These are phyloP conservation scores for Scarus forsteni DNA, from an alignment of 2,797 vertebrate species.

Conservation along the genomic window DNA sequence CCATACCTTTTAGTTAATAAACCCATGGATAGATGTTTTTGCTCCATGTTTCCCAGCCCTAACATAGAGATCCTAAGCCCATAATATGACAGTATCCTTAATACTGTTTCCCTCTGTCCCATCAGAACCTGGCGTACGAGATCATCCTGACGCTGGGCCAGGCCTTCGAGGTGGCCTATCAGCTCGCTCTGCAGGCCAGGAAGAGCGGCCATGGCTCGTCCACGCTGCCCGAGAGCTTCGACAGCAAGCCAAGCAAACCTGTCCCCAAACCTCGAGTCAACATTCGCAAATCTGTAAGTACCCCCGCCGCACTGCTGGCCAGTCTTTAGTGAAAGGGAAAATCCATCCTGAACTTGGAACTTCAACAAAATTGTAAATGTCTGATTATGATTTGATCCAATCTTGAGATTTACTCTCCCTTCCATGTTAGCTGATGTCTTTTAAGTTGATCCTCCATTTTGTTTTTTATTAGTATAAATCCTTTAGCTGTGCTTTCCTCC, in stretches of 20 bases:
- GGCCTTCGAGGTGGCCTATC: slow-evolving; percentile 98
- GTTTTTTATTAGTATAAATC: too few relatives aligned
- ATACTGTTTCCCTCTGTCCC: background rate
- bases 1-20: too few relatives aligned
- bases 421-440: background rate
- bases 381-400: background rate
- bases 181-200: slow-evolving; percentile 96
- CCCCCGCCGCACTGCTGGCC: background rate
- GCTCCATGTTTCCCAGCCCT: too few relatives aligned
- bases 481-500: too few relatives aligned
- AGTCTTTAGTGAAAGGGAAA: slow-evolving; percentile 10
- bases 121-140: slow-evolving; percentile 97
- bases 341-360: slow-evolving; percentile 44
- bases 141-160: slow-evolving; percentile 99
- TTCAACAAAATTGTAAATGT: background rate
- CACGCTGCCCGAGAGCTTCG: slow-evolving; percentile 98
- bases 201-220: slow-evolving; percentile 97
- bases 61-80: too few relatives aligned
- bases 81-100: background rate
- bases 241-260: slow-evolving; percentile 97
- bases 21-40: too few relatives aligned
- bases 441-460: too few relatives aligned
- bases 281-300: slow-evolving; percentile 98
- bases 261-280: slow-evolving; percentile 98
- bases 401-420: background rate